Evolutionary conservation across 2,797 vertebrate genomes (phyloP), one percentile per base, ranked within the genome.

Genomic region (Pseudopleuronectes americanus): DNA sequence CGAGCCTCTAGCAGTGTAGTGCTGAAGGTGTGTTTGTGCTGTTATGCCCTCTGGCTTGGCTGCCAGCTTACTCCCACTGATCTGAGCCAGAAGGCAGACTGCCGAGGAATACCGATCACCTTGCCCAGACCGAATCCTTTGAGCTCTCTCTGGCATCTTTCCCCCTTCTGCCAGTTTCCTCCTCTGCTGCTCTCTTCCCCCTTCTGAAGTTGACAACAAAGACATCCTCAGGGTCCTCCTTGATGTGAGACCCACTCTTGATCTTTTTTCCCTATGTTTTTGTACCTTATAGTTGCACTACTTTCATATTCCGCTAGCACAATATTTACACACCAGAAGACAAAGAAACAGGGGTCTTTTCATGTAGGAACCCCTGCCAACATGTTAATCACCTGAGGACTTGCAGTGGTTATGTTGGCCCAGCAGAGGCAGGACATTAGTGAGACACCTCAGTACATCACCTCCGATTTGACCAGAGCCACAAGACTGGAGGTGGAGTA

Each of bases 191-290:
- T 96, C 96, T 97, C 96, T 97, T 97, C 96, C 92, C 91, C 97
- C 97, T 98, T 99, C 97, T 98, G 98, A 99, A 99, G 98, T 99
- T 99, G 98, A 99, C 98, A 99, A 99, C 98, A 99, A 99, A 99
- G 98, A 99, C 96, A 97, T 99, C 98, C 98, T 99, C 97, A 94
- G 97, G 97, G 97, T 96, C 97, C 95, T 97, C 96, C 97, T 98
- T 99, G 97, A 99, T 99, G 97, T 98, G 95, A 97, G 97, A 97
- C 97, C 97, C 91, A 95, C 97, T 99, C 98, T 99, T 99, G 98
- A 99, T 99, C 97, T 99, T 99, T 96, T 96, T 97, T 96, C 95
- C 95, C 96, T 88, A 94, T 96, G 94, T 96, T 96, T 96, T 97
- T 96, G 96, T 98, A 97, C 96, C 96, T 95, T 97, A 97, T 97